Percentiles rank a stretch among this genome's conserved stretches.
Evolutionary conservation across 2,888 invertebrate species (phyloP).

Genomic region (Spisula subtruncata): DNA sequence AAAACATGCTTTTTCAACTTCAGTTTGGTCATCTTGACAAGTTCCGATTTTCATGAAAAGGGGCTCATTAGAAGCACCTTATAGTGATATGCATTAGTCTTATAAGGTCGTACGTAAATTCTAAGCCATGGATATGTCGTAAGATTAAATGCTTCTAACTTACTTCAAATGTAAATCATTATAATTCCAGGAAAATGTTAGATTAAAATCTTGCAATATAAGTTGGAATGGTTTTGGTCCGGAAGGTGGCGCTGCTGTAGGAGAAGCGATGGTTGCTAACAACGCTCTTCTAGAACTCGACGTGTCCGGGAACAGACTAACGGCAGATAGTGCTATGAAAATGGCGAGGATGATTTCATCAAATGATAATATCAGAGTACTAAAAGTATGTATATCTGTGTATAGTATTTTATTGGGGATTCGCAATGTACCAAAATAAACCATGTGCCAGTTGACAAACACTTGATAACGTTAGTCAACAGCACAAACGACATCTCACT

Average conservation of each 20-base stretch:
- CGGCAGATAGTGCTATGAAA: constrained; percentile 79
- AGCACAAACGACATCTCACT: too few relatives aligned
- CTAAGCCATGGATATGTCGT: too few relatives aligned
- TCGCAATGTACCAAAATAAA: too few relatives aligned
- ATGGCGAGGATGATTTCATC: constrained; percentile 84
- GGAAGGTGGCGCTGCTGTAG: constrained; percentile 85
- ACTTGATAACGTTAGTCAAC: too few relatives aligned
- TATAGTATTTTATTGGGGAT: background rate
- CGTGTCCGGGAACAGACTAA: constrained; percentile 86
- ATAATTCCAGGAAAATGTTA: constrained; percentile 86
- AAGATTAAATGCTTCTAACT: too few relatives aligned
- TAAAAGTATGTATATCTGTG: constrained; percentile 82
- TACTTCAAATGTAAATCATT: background rate
- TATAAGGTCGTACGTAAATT: too few relatives aligned
- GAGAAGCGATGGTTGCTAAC: constrained; percentile 85
- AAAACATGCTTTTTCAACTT: too few relatives aligned
- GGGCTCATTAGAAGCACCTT: too few relatives aligned
- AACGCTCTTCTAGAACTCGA: constrained; percentile 85
- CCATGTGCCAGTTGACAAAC: too few relatives aligned
- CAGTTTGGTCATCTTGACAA: too few relatives aligned
- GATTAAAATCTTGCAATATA: constrained; percentile 85
- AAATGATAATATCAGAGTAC: constrained; percentile 83
- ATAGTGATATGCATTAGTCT: too few relatives aligned
- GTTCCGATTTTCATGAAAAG: too few relatives aligned
- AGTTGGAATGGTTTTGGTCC: constrained; percentile 87